These are phyloP conservation scores for Hemicordylus capensis DNA, from an alignment of 2,113 vertebrate species.

Conservation along the genomic window DNA sequence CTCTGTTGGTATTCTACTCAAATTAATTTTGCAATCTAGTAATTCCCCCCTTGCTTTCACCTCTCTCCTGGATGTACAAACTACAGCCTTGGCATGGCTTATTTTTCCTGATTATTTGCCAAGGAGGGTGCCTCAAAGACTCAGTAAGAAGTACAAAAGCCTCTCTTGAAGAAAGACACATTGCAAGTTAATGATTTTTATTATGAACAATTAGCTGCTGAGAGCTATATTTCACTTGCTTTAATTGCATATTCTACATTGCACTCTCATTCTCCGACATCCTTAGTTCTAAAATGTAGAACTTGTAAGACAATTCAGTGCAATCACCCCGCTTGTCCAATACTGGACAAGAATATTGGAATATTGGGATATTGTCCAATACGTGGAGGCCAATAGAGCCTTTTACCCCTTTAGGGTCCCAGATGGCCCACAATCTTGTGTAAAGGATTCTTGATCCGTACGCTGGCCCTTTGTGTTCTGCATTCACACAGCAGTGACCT, in stretches of 20 bases:
- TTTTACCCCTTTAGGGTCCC: background rate
- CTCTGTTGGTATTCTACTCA: slow-evolving; percentile 16
- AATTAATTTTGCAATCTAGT: slow-evolving; percentile 21
- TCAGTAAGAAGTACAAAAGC: background rate
- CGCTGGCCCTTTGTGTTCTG: background rate
- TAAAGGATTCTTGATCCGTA: background rate
- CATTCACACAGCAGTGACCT: background rate
- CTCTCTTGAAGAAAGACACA: background rate
- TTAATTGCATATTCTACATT: background rate
- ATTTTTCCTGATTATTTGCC: background rate
- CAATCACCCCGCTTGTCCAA: background rate
- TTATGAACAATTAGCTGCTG: background rate
- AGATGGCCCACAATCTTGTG: background rate
- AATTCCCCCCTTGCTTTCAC: background rate
- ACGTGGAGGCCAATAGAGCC: background rate
- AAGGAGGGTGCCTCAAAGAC: background rate
- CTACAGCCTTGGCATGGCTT: background rate
- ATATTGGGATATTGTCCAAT: background rate
- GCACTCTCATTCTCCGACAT: background rate
- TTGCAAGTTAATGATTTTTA: background rate
- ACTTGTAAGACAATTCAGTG: background rate
- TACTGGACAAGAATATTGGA: too few relatives aligned
- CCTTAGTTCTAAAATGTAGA: background rate
- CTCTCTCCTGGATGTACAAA: slow-evolving; percentile 1
- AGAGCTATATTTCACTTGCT: background rate